Evolutionary conservation across 2,797 vertebrate genomes (phyloP), one percentile per base, ranked within the genome.

Genomic region (Chelonia mydas): DNA sequence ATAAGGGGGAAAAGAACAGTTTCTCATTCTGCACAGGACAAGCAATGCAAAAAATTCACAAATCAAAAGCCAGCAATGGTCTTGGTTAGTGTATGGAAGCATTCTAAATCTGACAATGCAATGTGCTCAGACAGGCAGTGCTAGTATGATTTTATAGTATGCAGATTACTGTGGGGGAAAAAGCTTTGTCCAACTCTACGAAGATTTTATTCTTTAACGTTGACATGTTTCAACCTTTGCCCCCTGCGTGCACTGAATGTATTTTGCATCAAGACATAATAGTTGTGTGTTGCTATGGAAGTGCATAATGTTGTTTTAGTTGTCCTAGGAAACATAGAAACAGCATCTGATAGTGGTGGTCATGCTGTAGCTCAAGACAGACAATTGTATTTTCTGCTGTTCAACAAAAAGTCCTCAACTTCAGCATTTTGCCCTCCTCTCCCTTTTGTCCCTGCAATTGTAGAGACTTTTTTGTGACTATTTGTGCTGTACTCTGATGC

Each of bases 241-340:
- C 72, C 68, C 85, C 93, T 91, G 7, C 92, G 88, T 77, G 49
- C 83, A 72, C 92, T 82, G 92, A 91, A 93, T 97, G 95, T 97
- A 95, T 96, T 97, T 97, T 97, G 87, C 87, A 96, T 96, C 92
- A 96, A 59, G 93, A 92, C 94, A 90, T 93, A 92, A 96, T 61
- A 90, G 76, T 54, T 92, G 95, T 94, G 80, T 87, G 97, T 98
- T 97, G 83, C 98, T 90, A 65, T 94, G 96, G 97, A 94, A 97
- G 96, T 96, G 88, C 55, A 96, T 90, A 98, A 96, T 98, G 97
- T 98, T 98, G 91, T 97, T 97, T 91, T 91, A 23, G 90, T 97
- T 91, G 96, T 96, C 96, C 96, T 96, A 93, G 97, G 97, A 97
- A 97, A 98, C 97, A 89, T 55, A 94, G 96, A 94, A 90, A 92